Conservation (phyloP, 2,797 vertebrate species). For the Sphenodon punctatus region DNA sequence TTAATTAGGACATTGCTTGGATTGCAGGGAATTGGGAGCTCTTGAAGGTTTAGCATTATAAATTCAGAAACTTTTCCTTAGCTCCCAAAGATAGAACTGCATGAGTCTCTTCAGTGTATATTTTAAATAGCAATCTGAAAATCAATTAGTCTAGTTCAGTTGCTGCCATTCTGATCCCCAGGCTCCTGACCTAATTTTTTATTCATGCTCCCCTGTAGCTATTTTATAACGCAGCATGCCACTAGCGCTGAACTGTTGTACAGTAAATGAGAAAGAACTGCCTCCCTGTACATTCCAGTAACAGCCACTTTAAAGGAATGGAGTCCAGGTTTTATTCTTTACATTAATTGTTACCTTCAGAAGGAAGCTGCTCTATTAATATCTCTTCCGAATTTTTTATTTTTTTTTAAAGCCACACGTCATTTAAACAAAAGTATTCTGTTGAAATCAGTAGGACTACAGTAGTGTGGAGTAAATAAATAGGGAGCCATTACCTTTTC, state of each 20-base stretch:
- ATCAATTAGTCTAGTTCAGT: conserved; percentile 64
- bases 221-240: conserved; percentile 16
- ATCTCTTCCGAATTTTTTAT: not conserved
- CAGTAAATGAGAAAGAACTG: conserved; percentile 18
- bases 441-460: no score
- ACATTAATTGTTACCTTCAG: not conserved
- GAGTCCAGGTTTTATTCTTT: not conserved
- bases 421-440: no score
- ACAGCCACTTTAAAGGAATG: not conserved
- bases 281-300: conserved; percentile 26
- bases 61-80: conserved; percentile 24
- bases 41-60: conserved; percentile 15
- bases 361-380: not conserved
- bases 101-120: conserved; percentile 31
- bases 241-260: conserved; percentile 14
- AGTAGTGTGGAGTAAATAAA: no score
- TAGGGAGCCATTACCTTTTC: no score
- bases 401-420: no score
- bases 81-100: not conserved
- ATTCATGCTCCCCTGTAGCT: conserved; percentile 21
- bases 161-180: conserved; percentile 46
- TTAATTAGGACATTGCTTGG: not conserved
- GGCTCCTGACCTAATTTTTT: conserved; percentile 63
- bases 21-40: not conserved
- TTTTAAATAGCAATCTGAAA: conserved; percentile 48